Percentiles rank a stretch among this genome's conserved stretches.
These are phyloP conservation scores for Nebria brevicollis DNA, from an alignment of 2,888 invertebrate species.

Conservation along the genomic window DNA sequence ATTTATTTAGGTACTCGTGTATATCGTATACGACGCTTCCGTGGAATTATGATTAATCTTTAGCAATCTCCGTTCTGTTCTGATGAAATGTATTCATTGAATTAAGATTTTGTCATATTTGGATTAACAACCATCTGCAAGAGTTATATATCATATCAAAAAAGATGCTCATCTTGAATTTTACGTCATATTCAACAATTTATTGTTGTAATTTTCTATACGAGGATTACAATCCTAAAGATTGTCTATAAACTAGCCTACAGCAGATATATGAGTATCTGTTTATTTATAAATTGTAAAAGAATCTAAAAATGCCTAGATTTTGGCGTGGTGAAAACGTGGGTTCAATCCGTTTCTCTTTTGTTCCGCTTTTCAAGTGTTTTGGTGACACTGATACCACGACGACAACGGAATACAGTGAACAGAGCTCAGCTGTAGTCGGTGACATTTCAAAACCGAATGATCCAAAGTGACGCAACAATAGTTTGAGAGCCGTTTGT, in stretches of 20 bases:
- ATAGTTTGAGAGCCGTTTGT: constrained; percentile 26
- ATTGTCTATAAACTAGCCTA: not conserved
- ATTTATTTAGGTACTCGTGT: constrained; percentile 36
- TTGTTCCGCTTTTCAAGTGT: constrained; percentile 43
- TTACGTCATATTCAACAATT: too few relatives aligned
- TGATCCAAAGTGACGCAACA: constrained; percentile 43
- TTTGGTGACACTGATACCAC: constrained; percentile 31
- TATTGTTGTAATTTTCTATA: too few relatives aligned
- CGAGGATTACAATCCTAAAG: too few relatives aligned
- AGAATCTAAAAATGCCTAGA: not conserved
- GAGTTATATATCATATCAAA: too few relatives aligned
- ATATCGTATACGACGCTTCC: not conserved
- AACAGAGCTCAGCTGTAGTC: constrained; percentile 7
- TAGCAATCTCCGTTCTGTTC: constrained; percentile 3
- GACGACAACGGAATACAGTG: constrained; percentile 12
- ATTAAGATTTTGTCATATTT: not conserved
- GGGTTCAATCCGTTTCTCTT: constrained; percentile 46
- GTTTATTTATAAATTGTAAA: not conserved
- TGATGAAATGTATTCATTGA: constrained; percentile 16
- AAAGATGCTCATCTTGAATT: too few relatives aligned
- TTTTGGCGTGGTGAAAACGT: constrained; percentile 26
- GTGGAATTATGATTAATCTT: constrained; percentile 18
- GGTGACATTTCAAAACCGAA: constrained; percentile 37
- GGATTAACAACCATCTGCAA: not conserved
- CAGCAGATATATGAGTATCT: not conserved